Conservation (phyloP, 2,888 invertebrate genomes). For the Nebria salina region DNA sequence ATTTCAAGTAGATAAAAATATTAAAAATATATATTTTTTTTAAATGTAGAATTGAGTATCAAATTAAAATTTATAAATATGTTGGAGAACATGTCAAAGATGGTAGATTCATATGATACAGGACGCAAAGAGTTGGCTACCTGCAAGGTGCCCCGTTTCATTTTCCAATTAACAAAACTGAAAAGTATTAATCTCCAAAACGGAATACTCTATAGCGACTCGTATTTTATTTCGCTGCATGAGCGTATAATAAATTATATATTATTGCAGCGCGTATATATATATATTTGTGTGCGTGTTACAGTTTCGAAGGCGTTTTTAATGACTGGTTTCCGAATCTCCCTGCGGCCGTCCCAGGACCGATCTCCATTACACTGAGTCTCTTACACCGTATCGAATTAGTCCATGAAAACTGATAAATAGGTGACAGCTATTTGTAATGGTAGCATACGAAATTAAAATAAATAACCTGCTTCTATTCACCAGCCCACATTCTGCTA, state of each 20-base stretch:
- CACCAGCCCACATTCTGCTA: slow-evolving; percentile 6
- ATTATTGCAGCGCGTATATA: slow-evolving; percentile 31
- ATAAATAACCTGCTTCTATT: slow-evolving; percentile 45
- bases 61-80: background rate
- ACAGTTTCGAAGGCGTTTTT: slow-evolving; percentile 45
- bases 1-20: too few relatives aligned
- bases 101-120: background rate
- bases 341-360: slow-evolving; percentile 12
- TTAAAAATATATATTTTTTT: too few relatives aligned
- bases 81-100: background rate
- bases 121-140: background rate
- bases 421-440: slow-evolving; percentile 46
- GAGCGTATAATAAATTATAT: slow-evolving; percentile 29
- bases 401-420: slow-evolving; percentile 45
- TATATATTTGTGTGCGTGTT: slow-evolving; percentile 22
- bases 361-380: slow-evolving; percentile 20
- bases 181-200: slow-evolving; percentile 5
- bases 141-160: background rate
- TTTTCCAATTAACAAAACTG: slow-evolving; percentile 1
- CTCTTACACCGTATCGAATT: slow-evolving; percentile 33
- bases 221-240: slow-evolving; percentile 42
- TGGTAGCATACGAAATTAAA: slow-evolving; percentile 45
- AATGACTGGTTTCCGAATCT: slow-evolving; percentile 37
- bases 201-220: slow-evolving; percentile 1
- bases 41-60: background rate